phyloP scores from a whole-genome alignment of 2,888 invertebrate genomes.

The Athalia circularis region DNA sequence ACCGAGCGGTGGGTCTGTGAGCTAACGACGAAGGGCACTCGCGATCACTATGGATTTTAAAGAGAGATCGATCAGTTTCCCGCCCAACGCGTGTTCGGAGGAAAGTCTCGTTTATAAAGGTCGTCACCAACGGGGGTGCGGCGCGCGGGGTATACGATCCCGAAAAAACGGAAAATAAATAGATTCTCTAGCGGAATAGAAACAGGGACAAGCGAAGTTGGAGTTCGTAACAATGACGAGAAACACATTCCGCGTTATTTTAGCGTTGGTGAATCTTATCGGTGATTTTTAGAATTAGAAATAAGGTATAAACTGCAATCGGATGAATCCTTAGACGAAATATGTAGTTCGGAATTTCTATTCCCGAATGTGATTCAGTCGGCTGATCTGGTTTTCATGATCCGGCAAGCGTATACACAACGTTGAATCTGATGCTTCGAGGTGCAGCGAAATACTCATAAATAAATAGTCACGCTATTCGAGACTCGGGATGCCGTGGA shows the following conservation, averaged over 20 bases:
- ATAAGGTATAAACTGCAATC: no score
- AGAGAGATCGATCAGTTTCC: slow-evolving; percentile 51
- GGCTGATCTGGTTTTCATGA: no score
- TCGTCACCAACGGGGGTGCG: neutral
- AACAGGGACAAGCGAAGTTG: no score
- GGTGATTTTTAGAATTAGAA: no score
- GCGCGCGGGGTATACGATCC: neutral
- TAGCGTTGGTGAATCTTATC: no score
- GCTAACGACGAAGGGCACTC: neutral
- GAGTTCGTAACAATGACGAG: no score
- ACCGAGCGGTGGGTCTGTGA: no score
- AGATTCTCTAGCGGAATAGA: neutral
- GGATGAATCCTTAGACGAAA: no score
- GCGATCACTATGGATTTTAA: slow-evolving; percentile 13
- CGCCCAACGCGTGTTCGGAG: slow-evolving; percentile 48
- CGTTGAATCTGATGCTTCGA: slow-evolving; percentile 36
- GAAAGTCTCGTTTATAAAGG: slow-evolving; percentile 50
- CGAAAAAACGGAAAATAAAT: neutral
- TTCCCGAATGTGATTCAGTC: no score
- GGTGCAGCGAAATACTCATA: slow-evolving; percentile 36
- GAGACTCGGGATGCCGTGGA: slow-evolving; percentile 34
- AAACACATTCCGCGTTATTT: no score
- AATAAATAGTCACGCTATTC: slow-evolving; percentile 32
- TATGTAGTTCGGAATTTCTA: no score
- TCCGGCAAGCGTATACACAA: slow-evolving; percentile 25